phyloP scores from a whole-genome alignment of 2,888 invertebrate genomes.

The Branchellion lobata region DNA sequence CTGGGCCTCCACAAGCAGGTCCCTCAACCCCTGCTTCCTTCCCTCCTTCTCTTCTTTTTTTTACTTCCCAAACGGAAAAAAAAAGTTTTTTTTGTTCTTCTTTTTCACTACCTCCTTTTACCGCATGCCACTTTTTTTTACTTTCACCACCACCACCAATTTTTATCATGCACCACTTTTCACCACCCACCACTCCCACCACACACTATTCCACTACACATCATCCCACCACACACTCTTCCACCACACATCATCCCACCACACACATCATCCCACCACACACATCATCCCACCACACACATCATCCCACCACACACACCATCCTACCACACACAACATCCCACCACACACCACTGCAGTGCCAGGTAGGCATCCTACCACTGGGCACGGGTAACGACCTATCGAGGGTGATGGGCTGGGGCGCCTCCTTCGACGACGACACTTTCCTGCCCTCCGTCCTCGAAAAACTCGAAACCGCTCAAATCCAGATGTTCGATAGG shows the following conservation, averaged over 20 bases:
- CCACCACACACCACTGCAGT: too few species aligned
- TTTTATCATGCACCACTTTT: not conserved
- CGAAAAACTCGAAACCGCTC: constrained; percentile 92
- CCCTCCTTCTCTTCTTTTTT: not conserved
- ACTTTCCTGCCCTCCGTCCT: constrained; percentile 85
- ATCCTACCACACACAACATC: too few species aligned
- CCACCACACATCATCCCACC: too few species aligned
- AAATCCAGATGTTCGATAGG: constrained; percentile 94
- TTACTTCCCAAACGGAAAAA: not conserved
- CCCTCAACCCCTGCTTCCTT: constrained; percentile 56
- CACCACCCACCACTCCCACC: too few species aligned
- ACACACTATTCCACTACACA: too few species aligned
- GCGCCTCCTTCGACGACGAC: constrained; percentile 90
- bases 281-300: too few species aligned
- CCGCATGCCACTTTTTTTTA: not conserved
- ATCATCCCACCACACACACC: too few species aligned
- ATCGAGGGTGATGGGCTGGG: constrained; percentile 92
- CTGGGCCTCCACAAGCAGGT: constrained; percentile 82
- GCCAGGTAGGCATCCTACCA: constrained; percentile 87
- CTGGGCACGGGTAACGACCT: constrained; percentile 94
- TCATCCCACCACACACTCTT: too few species aligned
- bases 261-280: too few species aligned
- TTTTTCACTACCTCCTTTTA: not conserved
- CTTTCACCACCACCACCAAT: not conserved
- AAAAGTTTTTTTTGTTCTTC: not conserved